Conservation (phyloP, 2,888 invertebrate genomes). For the Gymnoscelis rufifasciata region DNA sequence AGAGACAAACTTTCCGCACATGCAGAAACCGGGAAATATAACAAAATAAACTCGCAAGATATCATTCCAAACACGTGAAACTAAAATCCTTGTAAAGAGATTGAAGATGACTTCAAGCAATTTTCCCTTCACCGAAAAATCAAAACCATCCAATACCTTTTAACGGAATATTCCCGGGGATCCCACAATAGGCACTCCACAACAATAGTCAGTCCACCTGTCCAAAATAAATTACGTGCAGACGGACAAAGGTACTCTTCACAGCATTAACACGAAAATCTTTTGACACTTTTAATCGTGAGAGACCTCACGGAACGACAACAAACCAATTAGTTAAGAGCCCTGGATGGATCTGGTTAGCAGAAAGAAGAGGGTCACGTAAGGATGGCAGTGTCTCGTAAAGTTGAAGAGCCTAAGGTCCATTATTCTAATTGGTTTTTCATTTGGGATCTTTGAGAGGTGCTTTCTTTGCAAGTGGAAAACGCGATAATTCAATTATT, state of each 20-base stretch:
- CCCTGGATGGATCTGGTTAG: neutral
- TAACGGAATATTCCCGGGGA: constrained; percentile 6
- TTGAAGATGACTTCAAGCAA: too few species aligned
- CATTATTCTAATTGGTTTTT: constrained; percentile 66
- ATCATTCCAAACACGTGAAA: too few species aligned
- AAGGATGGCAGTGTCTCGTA: constrained; percentile 33
- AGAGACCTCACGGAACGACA: constrained; percentile 24
- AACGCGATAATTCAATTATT: constrained; percentile 73
- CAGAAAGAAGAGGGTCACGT: constrained; percentile 22
- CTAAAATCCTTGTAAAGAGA: too few species aligned
- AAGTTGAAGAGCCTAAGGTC: constrained; percentile 52
- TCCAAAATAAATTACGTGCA: constrained; percentile 44
- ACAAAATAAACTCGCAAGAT: too few species aligned
- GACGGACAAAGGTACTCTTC: constrained; percentile 47
- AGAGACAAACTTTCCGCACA: too few species aligned
- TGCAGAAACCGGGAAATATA: too few species aligned
- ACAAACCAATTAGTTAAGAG: constrained; percentile 20
- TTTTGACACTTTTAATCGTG: constrained; percentile 40
- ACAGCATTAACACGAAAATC: constrained; percentile 57
- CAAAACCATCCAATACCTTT: constrained; percentile 12
- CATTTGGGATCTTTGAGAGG: constrained; percentile 63
- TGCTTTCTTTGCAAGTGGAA: constrained; percentile 55
- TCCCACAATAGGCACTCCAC: constrained; percentile 24
- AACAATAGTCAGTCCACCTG: constrained; percentile 35
- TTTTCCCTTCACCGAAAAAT: constrained; percentile 4